These are phyloP conservation scores for Ophiothrix spiculata DNA, from an alignment of 35 echinoderm and acorn worm genomes.

Conservation along the genomic window DNA sequence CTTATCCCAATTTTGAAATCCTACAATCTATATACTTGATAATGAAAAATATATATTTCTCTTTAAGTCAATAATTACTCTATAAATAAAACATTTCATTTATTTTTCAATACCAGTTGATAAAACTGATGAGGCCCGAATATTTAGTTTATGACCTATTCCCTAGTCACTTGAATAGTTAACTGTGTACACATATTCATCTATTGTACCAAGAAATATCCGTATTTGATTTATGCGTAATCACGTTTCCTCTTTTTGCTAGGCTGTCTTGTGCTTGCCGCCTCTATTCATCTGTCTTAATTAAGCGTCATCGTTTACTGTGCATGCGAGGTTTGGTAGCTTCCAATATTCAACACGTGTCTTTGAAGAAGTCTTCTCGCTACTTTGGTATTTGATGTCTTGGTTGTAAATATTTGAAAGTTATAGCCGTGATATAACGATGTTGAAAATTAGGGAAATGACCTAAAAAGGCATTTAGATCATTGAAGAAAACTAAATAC, in stretches of 20 bases:
- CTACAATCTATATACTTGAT: too few species aligned
- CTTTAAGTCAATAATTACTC: slow-evolving; percentile 4
- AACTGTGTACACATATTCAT: neutral
- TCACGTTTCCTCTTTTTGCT: slow-evolving; percentile 16
- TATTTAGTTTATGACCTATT: slow-evolving; percentile 11
- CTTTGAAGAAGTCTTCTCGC: too few species aligned
- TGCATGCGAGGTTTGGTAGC: neutral
- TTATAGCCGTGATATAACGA: too few species aligned
- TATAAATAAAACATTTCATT: slow-evolving; percentile 6
- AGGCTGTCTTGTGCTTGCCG: neutral
- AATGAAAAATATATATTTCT: neutral
- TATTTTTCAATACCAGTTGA: neutral
- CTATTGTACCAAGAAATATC: slow-evolving; percentile 26
- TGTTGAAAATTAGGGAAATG: too few species aligned
- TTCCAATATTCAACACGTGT: neutral
- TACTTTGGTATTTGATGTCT: too few species aligned
- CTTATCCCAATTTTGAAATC: too few species aligned
- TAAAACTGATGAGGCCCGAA: neutral
- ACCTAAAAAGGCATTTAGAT: too few species aligned
- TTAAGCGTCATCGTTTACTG: neutral
- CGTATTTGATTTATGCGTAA: slow-evolving; percentile 38
- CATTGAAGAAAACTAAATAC: too few species aligned
- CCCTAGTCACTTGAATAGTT: neutral
- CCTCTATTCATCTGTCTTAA: slow-evolving; percentile 24
- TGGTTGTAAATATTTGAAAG: too few species aligned